These are phyloP conservation scores for Toxotes chatareus DNA, from an alignment of 2,113 vertebrate species.

Conservation along the genomic window DNA sequence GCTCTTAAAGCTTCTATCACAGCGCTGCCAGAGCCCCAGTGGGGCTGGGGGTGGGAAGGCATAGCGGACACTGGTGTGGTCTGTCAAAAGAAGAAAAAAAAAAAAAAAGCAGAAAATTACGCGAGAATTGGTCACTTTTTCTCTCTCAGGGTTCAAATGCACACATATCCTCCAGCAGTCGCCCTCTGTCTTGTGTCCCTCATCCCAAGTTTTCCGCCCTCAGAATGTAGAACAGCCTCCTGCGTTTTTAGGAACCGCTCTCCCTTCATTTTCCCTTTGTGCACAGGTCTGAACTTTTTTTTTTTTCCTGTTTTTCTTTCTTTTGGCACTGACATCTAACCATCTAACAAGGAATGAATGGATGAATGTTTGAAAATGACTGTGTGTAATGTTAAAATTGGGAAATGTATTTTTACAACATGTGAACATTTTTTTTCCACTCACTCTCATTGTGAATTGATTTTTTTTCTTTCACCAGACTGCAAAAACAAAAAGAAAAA, in stretches of 20 bases:
- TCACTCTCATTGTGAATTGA: slow-evolving; percentile 82
- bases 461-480: slow-evolving; percentile 83
- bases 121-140: slow-evolving; percentile 81
- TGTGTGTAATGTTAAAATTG: slow-evolving; percentile 83
- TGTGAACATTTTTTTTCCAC: slow-evolving; percentile 81
- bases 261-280: slow-evolving; percentile 48
- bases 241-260: slow-evolving; percentile 60
- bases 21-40: slow-evolving; percentile 18
- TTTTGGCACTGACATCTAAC: slow-evolving; percentile 83
- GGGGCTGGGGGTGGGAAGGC: slow-evolving; percentile 24
- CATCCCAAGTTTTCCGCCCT: slow-evolving; percentile 48
- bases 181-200: slow-evolving; percentile 65
- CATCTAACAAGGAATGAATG: slow-evolving; percentile 81
- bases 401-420: slow-evolving; percentile 89
- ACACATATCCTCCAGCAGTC: slow-evolving; percentile 82
- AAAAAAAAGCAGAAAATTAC: slow-evolving; percentile 52
- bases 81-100: slow-evolving; percentile 56
- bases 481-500: slow-evolving; percentile 81
- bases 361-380: slow-evolving; percentile 83
- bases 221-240: slow-evolving; percentile 62
- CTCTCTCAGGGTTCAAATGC: slow-evolving; percentile 88
- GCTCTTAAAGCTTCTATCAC: slow-evolving; percentile 48
- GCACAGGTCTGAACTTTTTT: slow-evolving; percentile 70
- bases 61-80: slow-evolving; percentile 67
- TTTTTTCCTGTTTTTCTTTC: slow-evolving; percentile 46